A percentile compares a stretch with the other conserved stretches of the same genome.
phyloP scores from a whole-genome alignment of 2,888 invertebrate genomes.

The Euproctis similis region DNA sequence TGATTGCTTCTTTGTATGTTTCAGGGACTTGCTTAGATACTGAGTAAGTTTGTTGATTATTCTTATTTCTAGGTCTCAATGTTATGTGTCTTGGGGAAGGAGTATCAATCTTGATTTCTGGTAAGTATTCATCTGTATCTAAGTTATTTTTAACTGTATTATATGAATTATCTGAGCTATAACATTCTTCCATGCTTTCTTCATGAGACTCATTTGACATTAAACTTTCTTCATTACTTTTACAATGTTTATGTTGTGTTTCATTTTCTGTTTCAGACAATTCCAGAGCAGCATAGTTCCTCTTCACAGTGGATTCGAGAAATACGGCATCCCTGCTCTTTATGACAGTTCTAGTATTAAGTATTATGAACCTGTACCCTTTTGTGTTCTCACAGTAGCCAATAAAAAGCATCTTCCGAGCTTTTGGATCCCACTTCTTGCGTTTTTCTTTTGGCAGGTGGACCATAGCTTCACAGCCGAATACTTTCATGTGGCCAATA shows the following conservation, averaged over 20 bases:
- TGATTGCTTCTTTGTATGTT: slow-evolving; percentile 10
- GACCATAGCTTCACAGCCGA: too few species aligned
- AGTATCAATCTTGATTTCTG: slow-evolving; percentile 1
- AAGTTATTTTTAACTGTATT: slow-evolving; percentile 2
- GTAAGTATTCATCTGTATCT: slow-evolving; percentile 5
- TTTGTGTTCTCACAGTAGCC: too few species aligned
- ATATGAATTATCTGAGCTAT: slow-evolving; percentile 1
- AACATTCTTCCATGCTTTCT: slow-evolving; percentile 1
- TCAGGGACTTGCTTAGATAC: slow-evolving; percentile 2
- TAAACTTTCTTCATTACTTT: slow-evolving; percentile 1
- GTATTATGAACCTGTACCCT: too few species aligned
- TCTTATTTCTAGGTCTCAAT: slow-evolving; percentile 9
- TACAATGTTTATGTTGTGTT: slow-evolving; percentile 1
- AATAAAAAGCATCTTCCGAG: too few species aligned
- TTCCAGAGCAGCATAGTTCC: slow-evolving; percentile 5
- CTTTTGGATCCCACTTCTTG: too few species aligned
- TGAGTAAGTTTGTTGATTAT: slow-evolving; percentile 1
- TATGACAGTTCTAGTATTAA: not conserved
- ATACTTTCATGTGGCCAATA: too few species aligned
- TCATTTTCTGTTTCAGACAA: slow-evolving; percentile 1
- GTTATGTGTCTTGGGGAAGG: slow-evolving; percentile 4
- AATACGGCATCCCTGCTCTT: slow-evolving; percentile 2
- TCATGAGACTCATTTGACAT: not conserved
- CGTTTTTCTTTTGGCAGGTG: too few species aligned
- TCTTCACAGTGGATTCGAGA: slow-evolving; percentile 5